These are phyloP conservation scores for Sander lucioperca DNA, from an alignment of 2,113 vertebrate genomes.

Conservation along the genomic window DNA sequence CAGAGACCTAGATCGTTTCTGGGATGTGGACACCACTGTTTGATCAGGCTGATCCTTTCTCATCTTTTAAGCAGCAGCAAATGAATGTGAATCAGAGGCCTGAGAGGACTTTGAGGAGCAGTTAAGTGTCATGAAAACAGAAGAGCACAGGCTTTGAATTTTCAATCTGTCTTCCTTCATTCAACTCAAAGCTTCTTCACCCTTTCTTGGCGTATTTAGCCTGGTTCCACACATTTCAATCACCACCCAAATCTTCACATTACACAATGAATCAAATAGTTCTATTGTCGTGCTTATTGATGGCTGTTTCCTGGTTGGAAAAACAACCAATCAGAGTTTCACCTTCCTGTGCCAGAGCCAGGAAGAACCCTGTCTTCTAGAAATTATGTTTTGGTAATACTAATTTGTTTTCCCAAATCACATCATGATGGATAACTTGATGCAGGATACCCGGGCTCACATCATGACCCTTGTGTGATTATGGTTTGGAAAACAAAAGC, in stretches of 20 bases:
- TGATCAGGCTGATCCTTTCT: conserved; percentile 43
- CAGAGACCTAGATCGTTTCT: neutral
- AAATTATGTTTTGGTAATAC: neutral
- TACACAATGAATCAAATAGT: neutral
- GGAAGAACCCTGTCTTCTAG: neutral
- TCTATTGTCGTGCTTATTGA: neutral
- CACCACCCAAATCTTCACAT: neutral
- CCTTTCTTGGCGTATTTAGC: neutral
- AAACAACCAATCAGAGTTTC: neutral
- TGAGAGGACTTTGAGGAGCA: conserved; percentile 7
- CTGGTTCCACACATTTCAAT: neutral
- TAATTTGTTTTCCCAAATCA: neutral
- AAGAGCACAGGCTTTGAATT: conserved; percentile 30
- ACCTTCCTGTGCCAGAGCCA: neutral
- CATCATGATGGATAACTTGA: neutral
- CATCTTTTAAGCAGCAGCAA: conserved; percentile 42
- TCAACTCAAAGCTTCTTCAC: neutral
- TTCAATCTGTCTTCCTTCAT: neutral
- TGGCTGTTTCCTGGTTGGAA: neutral
- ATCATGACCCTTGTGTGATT: neutral
- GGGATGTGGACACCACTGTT: conserved; percentile 14
- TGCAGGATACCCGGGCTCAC: neutral
- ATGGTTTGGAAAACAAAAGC: neutral
- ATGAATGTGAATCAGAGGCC: conserved; percentile 46
- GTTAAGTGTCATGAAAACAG: conserved; percentile 28